Evolutionary conservation across 2,888 invertebrate genomes (phyloP).

Genomic region (Thysanoteuthis rhombus): DNA sequence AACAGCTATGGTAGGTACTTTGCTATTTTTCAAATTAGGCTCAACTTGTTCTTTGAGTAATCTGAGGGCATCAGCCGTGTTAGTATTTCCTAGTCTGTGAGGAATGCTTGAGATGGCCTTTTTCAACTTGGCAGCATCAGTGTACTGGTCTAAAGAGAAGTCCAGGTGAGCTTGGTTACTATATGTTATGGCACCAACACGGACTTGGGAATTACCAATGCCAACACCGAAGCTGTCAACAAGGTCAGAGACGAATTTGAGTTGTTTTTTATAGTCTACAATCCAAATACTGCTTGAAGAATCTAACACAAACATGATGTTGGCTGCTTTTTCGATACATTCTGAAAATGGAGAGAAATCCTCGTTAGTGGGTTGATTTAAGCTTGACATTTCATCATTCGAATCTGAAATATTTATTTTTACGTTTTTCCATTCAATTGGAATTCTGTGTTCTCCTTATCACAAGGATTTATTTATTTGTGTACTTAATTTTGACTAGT

Average conservation of each 20-base stretch:
- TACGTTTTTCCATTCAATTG: too few species aligned
- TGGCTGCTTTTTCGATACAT: slow-evolving; percentile 52
- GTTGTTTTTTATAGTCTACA: slow-evolving; percentile 51
- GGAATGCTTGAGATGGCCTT: slow-evolving; percentile 38
- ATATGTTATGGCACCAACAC: slow-evolving; percentile 50
- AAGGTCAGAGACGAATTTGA: slow-evolving; percentile 46
- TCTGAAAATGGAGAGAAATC: slow-evolving; percentile 34
- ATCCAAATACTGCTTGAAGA: slow-evolving; percentile 57
- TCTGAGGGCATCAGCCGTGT: background rate
- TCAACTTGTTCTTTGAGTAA: background rate
- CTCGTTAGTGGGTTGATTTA: background rate
- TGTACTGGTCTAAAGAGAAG: slow-evolving; percentile 41
- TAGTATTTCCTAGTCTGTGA: background rate
- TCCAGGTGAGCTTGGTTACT: slow-evolving; percentile 42
- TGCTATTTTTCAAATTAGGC: background rate
- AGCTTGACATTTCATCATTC: too few species aligned
- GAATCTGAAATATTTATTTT: too few species aligned
- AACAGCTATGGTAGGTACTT: background rate
- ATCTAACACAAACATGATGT: slow-evolving; percentile 52
- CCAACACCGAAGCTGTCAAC: slow-evolving; percentile 46
- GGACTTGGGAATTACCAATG: slow-evolving; percentile 38
- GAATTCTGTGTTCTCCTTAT: too few species aligned
- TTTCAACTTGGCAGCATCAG: slow-evolving; percentile 39
- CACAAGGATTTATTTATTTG: too few species aligned
- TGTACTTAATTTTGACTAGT: too few species aligned